Percentiles rank a stretch among this genome's conserved stretches.
Evolutionary conservation across 1,140 invertebrate genomes (phyloP).

Genomic region (Sweltsa coloradensis): DNA sequence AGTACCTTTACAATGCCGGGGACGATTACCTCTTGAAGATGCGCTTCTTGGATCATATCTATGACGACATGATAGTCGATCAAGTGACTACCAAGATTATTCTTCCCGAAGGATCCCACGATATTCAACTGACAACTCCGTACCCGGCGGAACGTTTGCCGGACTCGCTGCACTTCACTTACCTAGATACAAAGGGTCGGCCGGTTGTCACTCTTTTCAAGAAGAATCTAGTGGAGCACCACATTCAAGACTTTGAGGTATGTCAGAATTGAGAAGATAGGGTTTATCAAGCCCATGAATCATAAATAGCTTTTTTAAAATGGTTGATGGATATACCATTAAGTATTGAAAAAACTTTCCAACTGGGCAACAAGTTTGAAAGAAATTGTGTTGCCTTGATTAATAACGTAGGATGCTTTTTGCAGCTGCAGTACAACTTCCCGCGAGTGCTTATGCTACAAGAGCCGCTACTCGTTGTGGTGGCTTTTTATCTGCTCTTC

Average conservation of each 20-base stretch:
- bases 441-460: slow-evolving; percentile 74
- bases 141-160: slow-evolving; percentile 63
- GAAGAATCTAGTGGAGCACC: slow-evolving; percentile 86
- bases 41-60: slow-evolving; percentile 89
- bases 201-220: slow-evolving; percentile 79
- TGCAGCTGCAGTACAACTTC: slow-evolving; percentile 76
- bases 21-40: slow-evolving; percentile 78
- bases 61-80: slow-evolving; percentile 93
- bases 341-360: too few relatives aligned
- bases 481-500: slow-evolving; percentile 85
- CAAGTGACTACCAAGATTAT: slow-evolving; percentile 84
- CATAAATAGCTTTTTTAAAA: too few relatives aligned
- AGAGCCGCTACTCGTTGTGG: slow-evolving; percentile 81
- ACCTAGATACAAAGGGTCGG: slow-evolving; percentile 88
- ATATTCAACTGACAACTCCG: slow-evolving; percentile 71
- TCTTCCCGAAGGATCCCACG: slow-evolving; percentile 81
- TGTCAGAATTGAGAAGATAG: slow-evolving; percentile 1
- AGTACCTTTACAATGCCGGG: slow-evolving; percentile 73
- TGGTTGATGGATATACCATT: too few relatives aligned
- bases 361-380: too few relatives aligned
- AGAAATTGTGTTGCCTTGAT: neutral
- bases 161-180: slow-evolving; percentile 79
- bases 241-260: slow-evolving; percentile 79
- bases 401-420: slow-evolving; percentile 15
- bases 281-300: too few relatives aligned